Base-by-base conservation (phyloP, 2,888 invertebrate species). In the Phorcus lineatus region DNA sequence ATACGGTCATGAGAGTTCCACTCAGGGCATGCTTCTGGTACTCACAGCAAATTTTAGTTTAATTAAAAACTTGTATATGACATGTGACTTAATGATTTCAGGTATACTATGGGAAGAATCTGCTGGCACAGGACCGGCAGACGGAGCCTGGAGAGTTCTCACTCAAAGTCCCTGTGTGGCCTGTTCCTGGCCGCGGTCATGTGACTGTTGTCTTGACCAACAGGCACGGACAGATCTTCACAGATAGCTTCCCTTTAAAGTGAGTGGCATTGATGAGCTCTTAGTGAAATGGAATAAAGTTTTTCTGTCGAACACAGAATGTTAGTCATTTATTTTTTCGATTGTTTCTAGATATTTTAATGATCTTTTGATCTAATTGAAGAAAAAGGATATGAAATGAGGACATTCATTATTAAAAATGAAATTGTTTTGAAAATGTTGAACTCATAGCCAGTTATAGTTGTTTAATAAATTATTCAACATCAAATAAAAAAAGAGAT, bases 181-280 rank as follows among this genome's bases (percentile, higher is more conserved):
- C 84, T 2, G 77, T 83, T 76, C 89, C 90, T 47, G 85, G 87
- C 53, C 85, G 86, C 79, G 90, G 90, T 82, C 90, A 90, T 85
- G 84, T 90, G 78, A 86, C 86, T 47, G 81, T 90, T 4, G 70
- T 85, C 3, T 47, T 90, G 82, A 89, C 87, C 81, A 90, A 90
- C 84, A 84, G 83, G 57, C 84, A 89, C 85, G 89, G 89, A 55
- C 87, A 88, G 62, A 83, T 88, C 74, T 86, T 84, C 36, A 81
- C 83, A 75, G 89, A 90, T 78, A 75, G 78, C 24, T 86, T 87
- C 77, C 80, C 87, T 17, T 80, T 89, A 0, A 88, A 86, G 89
- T 90, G 85, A 79, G 80, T 36, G 11, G 4, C 1, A 13, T 13
- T 47, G 13, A 47, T 47, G 6, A 1, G 7, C 47, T 36, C 36